Evolutionary conservation across 2,113 vertebrate genomes (phyloP).

Genomic region (Cynocephalus volans): DNA sequence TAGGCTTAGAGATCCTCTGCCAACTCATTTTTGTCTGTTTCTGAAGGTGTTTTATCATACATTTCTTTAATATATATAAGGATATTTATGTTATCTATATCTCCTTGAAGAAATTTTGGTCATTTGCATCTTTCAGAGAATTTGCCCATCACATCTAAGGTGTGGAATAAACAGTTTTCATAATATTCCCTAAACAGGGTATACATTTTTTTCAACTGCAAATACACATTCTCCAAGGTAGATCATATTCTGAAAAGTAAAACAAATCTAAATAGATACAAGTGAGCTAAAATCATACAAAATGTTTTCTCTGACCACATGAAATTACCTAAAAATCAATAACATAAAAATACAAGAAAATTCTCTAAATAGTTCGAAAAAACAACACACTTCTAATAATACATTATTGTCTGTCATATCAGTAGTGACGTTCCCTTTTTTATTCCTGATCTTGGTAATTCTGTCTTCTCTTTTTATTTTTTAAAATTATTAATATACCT

Average conservation of each 20-base stretch:
- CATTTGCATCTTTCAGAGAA: not conserved
- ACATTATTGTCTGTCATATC: not conserved
- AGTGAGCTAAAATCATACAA: no score
- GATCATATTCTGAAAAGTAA: no score
- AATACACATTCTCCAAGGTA: no score
- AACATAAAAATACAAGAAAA: no score
- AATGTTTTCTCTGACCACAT: no score
- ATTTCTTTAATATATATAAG: not conserved
- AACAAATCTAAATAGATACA: no score
- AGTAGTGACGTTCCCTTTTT: not conserved
- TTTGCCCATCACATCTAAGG: not conserved
- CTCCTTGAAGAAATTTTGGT: slow-evolving; percentile 22
- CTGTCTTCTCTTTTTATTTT: not conserved
- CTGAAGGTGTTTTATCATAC: not conserved
- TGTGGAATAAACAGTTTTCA: not conserved
- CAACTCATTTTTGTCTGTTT: not conserved
- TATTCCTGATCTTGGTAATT: not conserved
- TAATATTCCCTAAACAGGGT: not conserved
- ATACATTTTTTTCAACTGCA: no score
- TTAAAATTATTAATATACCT: not conserved
- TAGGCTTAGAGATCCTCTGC: not conserved
- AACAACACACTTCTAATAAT: no score
- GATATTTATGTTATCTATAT: not conserved
- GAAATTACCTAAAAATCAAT: no score
- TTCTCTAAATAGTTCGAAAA: no score